Evolutionary conservation across 2,888 invertebrate genomes (phyloP).

Genomic region (Ctena decussata): DNA sequence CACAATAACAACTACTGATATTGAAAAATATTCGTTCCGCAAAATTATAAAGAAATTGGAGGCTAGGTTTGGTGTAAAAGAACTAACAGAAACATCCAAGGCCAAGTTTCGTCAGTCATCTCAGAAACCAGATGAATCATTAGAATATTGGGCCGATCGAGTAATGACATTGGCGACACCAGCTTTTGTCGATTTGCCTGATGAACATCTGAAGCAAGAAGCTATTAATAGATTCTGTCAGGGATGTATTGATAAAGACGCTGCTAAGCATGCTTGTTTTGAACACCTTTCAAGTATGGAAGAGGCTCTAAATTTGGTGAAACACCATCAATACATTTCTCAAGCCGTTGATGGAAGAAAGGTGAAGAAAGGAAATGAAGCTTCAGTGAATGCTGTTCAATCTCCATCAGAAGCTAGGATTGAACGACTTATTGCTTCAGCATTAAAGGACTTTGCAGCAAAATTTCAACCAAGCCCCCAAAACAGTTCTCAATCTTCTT

Average conservation of each 20-base stretch:
- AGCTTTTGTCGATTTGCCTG: slow-evolving; percentile 47
- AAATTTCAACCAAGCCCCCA: background rate
- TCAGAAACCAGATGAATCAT: background rate
- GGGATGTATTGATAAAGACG: slow-evolving; percentile 43
- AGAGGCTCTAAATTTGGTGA: slow-evolving; percentile 33
- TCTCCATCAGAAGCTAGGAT: background rate
- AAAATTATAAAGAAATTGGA: too few relatives aligned
- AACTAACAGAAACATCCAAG: slow-evolving; percentile 17
- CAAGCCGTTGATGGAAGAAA: slow-evolving; percentile 43
- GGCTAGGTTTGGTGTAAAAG: slow-evolving; percentile 12
- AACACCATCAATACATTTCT: slow-evolving; percentile 37
- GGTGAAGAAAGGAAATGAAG: background rate
- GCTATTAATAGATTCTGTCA: slow-evolving; percentile 44
- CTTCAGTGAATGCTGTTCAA: too few relatives aligned
- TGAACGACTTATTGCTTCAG: background rate
- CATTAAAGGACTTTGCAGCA: background rate
- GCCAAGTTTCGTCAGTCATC: background rate
- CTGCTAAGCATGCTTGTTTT: too few relatives aligned
- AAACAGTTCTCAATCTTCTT: too few relatives aligned
- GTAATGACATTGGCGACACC: slow-evolving; percentile 43
- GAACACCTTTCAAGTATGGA: slow-evolving; percentile 20
- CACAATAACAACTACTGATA: too few relatives aligned
- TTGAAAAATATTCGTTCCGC: too few relatives aligned
- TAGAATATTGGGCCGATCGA: slow-evolving; percentile 42
- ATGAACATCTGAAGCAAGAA: slow-evolving; percentile 22